These are phyloP conservation scores for Unio pictorum DNA, from an alignment of 2,888 invertebrate species.

Conservation along the genomic window DNA sequence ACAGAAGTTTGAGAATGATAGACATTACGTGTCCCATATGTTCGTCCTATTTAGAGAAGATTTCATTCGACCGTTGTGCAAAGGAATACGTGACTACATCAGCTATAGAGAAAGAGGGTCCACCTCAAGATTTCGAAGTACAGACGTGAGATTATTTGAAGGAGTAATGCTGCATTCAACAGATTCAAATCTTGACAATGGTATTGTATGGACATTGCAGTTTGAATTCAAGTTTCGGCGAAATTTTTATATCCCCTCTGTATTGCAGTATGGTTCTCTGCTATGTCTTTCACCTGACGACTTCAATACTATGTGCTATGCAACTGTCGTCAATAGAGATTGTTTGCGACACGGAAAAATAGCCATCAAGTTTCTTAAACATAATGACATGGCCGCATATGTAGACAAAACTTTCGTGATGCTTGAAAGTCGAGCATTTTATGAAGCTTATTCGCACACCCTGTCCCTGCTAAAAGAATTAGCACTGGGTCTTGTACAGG, in stretches of 20 bases:
- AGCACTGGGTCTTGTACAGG: constrained; percentile 51
- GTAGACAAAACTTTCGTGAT: constrained; percentile 72
- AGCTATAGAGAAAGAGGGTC: constrained; percentile 14
- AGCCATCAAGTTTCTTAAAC: constrained; percentile 5
- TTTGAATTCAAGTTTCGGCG: constrained; percentile 3
- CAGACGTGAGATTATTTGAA: constrained; percentile 13
- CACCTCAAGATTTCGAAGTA: constrained; percentile 8
- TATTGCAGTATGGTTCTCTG: constrained; percentile 80
- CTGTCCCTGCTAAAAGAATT: constrained; percentile 79
- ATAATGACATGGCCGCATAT: background rate
- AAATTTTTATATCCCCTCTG: no score
- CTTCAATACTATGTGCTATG: constrained; percentile 81
- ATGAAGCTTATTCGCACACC: constrained; percentile 84
- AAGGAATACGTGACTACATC: constrained; percentile 77
- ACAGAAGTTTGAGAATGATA: constrained; percentile 67
- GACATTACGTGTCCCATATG: constrained; percentile 83
- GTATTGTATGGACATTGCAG: constrained; percentile 10
- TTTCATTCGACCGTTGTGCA: constrained; percentile 81
- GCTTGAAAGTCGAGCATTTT: constrained; percentile 84
- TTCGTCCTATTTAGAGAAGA: constrained; percentile 86
- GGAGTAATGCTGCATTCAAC: constrained; percentile 1
- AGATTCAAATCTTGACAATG: constrained; percentile 7
- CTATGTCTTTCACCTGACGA: constrained; percentile 80
- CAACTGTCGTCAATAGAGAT: constrained; percentile 77
- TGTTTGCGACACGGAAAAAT: constrained; percentile 19